Base-by-base conservation (phyloP, 2,888 invertebrate species). In the Caenorhabditis wallacei region DNA sequence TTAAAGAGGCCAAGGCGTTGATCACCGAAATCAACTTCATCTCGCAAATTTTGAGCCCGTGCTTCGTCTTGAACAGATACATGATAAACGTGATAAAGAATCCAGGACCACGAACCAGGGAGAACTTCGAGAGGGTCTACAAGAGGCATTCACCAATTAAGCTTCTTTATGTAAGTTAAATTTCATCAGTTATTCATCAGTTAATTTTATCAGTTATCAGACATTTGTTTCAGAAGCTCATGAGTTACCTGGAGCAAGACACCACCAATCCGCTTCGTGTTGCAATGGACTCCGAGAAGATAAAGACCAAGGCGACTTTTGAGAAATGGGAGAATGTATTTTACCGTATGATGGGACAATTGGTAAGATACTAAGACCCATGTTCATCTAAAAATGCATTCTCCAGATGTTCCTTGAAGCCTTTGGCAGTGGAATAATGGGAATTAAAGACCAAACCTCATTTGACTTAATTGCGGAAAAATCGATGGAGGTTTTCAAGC, bases 171-270 rank as follows among this genome's bases (percentile, higher is more conserved):
- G 46, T 48, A 8, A 48, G 46, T 4, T n/a, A n/a, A n/a, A n/a
- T n/a, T n/a, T n/a, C n/a, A n/a, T n/a, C n/a, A n/a, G n/a, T n/a
- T n/a, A n/a, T n/a, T n/a, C n/a, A n/a, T n/a, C n/a, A n/a, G n/a
- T n/a, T n/a, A n/a, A n/a, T n/a, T n/a, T n/a, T n/a, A n/a, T n/a
- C n/a, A n/a, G n/a, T n/a, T n/a, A n/a, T n/a, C n/a, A n/a, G n/a
- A n/a, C n/a, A n/a, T n/a, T n/a, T n/a, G n/a, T n/a, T 48, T 48
- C 18, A 48, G 46, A 48, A 48, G 3, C 46, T 48, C n/a, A 48
- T 18, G 18, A 48, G 46, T 18, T 48, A 18, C 46, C 8, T 48
- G 46, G 46, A 48, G 8, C 46, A 48, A 18, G 18, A 48, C 1
- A 18, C 46, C 2, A 48, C 46, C 2, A 48, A 48, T 18, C 46